A percentile compares a stretch with the other conserved stretches of the same genome.
phyloP scores from a whole-genome alignment of 2,888 invertebrate species.

The Tinea trinotella region DNA sequence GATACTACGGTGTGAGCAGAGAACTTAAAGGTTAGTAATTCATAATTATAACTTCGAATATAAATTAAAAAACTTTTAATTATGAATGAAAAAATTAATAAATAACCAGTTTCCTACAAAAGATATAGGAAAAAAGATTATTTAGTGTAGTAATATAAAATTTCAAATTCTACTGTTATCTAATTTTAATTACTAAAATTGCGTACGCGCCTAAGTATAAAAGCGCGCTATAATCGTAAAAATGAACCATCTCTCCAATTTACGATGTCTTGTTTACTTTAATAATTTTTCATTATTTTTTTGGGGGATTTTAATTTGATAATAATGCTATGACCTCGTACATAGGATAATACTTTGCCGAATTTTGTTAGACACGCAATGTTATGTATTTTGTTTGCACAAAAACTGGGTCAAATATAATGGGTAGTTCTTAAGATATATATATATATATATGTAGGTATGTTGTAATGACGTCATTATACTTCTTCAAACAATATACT shows the following conservation, averaged over 20 bases:
- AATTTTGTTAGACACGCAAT: conserved; percentile 11
- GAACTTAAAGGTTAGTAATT: conserved; percentile 26
- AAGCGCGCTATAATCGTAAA: background rate
- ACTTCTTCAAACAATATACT: background rate
- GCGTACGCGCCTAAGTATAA: background rate
- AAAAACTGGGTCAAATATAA: conserved; percentile 12
- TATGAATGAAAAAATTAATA: too few species aligned
- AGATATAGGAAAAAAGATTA: too few species aligned
- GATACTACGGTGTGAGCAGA: conserved; percentile 64
- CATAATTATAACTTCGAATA: background rate
- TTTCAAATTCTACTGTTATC: background rate
- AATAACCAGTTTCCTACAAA: too few species aligned
- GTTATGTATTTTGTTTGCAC: background rate
- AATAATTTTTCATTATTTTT: background rate
- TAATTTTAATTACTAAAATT: conserved; percentile 2
- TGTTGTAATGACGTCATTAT: conserved; percentile 8
- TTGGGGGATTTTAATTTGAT: background rate
- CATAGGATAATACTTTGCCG: background rate
- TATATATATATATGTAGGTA: background rate
- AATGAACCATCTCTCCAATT: background rate
- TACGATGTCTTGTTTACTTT: background rate
- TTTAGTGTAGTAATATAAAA: too few species aligned
- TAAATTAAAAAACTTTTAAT: background rate
- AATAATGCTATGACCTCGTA: background rate
- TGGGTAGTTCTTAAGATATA: conserved; percentile 2